Base-by-base conservation (phyloP, 2,113 vertebrate species). In the Ictalurus punctatus region DNA sequence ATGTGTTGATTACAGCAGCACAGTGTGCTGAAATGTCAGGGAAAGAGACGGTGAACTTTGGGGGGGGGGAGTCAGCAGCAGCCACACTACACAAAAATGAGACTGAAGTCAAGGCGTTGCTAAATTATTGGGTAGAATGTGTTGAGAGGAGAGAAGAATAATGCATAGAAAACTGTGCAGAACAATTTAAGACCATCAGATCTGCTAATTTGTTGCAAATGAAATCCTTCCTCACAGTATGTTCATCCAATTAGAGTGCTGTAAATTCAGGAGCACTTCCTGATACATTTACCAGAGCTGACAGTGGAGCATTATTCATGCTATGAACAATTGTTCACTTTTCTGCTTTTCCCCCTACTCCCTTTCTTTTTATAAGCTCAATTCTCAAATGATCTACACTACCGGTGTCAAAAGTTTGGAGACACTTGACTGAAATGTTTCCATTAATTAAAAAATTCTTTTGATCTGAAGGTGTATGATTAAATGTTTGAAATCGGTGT, bases 131-230 rank as follows among this genome's bases (percentile, higher is more conserved):
- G 91, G 92, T 88, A 86, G 40, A 3, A 92, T 87, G 88, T 44
- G 54, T 25, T 23, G 7, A 25, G 21, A 88, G 73, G 90, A 90
- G 69, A 85, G 61, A 87, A 81, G 48, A 84, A 91, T 69, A 69
- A 85, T 48, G 61, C 85, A 85, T 81, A 54, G 79, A 88, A 92
- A 90, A 74, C 58, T 56, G 86, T 90, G 48, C 71, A 86, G 91
- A 92, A 92, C 94, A 91, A 95, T 95, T 93, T 91, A 90, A 93
- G 90, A 90, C 91, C 88, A 92, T 93, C 91, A 88, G 82, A 90
- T 91, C 58, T 89, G 90, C 93, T 95, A 94, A 95, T 95, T 94
- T 92, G 90, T 93, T 94, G 93, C 90, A 93, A 94, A 94, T 93
- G 84, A 87, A 90, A 88, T 65, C 61, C 87, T 82, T 90, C 90